Evolutionary conservation across 1,140 invertebrate genomes (phyloP).

Genomic region (Tyrophagus putrescentiae): DNA sequence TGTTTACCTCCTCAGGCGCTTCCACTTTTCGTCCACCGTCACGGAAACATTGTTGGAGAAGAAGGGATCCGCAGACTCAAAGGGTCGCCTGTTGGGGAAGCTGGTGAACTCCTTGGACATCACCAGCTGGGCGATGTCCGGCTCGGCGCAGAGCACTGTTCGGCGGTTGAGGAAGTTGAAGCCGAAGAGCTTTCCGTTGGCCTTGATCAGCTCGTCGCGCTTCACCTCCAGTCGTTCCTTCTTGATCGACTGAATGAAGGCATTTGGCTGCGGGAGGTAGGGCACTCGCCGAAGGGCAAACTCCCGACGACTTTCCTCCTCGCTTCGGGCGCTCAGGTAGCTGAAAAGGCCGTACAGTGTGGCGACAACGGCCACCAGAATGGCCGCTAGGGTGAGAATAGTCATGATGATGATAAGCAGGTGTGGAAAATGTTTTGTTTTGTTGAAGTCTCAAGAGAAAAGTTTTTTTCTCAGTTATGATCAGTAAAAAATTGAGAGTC

Average conservation of each 20-base stretch:
- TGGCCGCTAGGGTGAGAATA: too few relatives aligned
- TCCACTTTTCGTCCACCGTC: background rate
- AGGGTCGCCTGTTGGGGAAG: constrained; percentile 21
- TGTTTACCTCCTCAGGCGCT: background rate
- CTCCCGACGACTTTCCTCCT: too few relatives aligned
- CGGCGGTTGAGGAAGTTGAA: background rate
- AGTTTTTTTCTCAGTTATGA: too few relatives aligned
- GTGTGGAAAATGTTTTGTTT: too few relatives aligned
- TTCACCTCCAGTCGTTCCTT: background rate
- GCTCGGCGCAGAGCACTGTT: constrained; percentile 20
- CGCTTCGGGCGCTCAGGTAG: too few relatives aligned
- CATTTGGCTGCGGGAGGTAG: background rate
- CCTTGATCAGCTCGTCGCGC: background rate
- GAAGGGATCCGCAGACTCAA: background rate
- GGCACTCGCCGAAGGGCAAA: too few relatives aligned
- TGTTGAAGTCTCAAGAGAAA: too few relatives aligned
- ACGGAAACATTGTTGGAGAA: background rate
- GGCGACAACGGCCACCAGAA: too few relatives aligned
- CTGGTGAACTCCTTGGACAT: constrained; percentile 25
- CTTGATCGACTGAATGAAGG: background rate
- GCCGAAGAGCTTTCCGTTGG: background rate
- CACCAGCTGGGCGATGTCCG: constrained; percentile 24
- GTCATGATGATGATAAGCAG: too few relatives aligned
- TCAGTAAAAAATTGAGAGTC: too few relatives aligned
- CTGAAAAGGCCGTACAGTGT: too few relatives aligned